Conservation (phyloP, 2,888 invertebrate genomes). For the Amorpha juglandis region DNA sequence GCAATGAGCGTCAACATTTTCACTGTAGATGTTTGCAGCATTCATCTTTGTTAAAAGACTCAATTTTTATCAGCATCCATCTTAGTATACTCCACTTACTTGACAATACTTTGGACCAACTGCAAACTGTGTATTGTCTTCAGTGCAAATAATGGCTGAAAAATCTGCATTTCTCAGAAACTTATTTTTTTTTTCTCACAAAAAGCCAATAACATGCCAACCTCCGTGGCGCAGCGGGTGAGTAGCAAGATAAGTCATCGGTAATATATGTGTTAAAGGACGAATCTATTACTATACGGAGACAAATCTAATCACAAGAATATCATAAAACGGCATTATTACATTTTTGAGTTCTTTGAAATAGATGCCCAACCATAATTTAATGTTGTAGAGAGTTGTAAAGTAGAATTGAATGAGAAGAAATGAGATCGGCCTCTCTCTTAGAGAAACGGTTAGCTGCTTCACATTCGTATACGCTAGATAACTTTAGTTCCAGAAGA, state of each 20-base stretch:
- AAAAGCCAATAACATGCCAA: background rate
- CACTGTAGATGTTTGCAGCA: background rate
- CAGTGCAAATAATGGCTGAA: background rate
- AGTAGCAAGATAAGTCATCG: background rate
- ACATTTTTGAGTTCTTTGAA: no score
- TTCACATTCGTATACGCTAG: no score
- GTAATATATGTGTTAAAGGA: background rate
- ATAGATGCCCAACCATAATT: no score
- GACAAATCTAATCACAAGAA: no score
- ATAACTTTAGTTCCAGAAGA: no score
- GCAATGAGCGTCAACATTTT: slow-evolving; percentile 11
- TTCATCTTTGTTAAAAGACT: slow-evolving; percentile 10
- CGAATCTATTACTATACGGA: no score
- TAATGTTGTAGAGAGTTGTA: no score
- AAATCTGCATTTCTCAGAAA: background rate
- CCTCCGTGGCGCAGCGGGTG: no score
- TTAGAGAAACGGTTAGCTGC: no score
- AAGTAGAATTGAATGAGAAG: no score
- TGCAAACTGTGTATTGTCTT: background rate
- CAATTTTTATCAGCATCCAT: slow-evolving; percentile 11
- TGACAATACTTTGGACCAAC: background rate
- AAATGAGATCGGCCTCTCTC: no score
- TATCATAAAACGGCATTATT: no score
- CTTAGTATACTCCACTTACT: background rate
- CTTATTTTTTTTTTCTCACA: background rate